Percentiles rank a stretch among this genome's conserved stretches.
Evolutionary conservation across 2,888 invertebrate species (phyloP).

Genomic region (Agonopterix subpropinquella): DNA sequence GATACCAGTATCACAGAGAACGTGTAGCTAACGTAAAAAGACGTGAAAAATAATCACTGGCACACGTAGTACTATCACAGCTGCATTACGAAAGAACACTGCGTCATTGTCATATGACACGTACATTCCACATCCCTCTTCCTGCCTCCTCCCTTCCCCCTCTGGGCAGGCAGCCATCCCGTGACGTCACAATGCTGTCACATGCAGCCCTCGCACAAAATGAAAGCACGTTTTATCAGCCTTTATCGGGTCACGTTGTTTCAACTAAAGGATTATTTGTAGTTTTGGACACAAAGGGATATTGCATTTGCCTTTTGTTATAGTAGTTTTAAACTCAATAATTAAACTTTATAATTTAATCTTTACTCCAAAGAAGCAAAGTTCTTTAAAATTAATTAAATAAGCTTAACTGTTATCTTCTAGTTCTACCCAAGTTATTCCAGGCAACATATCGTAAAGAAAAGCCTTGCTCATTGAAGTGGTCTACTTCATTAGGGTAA

Average conservation of each 20-base stretch:
- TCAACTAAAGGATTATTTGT: slow-evolving; percentile 30
- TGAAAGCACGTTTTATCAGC: slow-evolving; percentile 50
- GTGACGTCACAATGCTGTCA: slow-evolving; percentile 48
- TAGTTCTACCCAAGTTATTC: too few relatives aligned
- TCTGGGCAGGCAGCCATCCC: slow-evolving; percentile 12
- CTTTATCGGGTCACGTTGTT: slow-evolving; percentile 44
- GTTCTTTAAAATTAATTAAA: too few relatives aligned
- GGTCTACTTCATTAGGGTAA: slow-evolving; percentile 33
- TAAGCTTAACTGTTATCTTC: too few relatives aligned
- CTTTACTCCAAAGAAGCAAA: too few relatives aligned
- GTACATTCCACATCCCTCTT: slow-evolving; percentile 17
- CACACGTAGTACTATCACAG: slow-evolving; percentile 6
- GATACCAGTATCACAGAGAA: slow-evolving; percentile 1
- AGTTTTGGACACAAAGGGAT: too few relatives aligned
- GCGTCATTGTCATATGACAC: slow-evolving; percentile 29
- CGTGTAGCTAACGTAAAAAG: not conserved
- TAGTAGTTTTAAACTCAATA: too few relatives aligned
- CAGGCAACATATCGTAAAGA: slow-evolving; percentile 4
- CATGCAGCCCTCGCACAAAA: slow-evolving; percentile 38
- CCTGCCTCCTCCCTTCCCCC: slow-evolving; percentile 9
- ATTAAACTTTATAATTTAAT: too few relatives aligned
- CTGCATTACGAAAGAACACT: slow-evolving; percentile 16
- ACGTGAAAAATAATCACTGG: not conserved
- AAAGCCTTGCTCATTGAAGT: slow-evolving; percentile 8
- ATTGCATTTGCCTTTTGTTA: too few relatives aligned